These are phyloP conservation scores for Loris lydekkerianus DNA, from an alignment of 2,797 vertebrate species.

Conservation along the genomic window DNA sequence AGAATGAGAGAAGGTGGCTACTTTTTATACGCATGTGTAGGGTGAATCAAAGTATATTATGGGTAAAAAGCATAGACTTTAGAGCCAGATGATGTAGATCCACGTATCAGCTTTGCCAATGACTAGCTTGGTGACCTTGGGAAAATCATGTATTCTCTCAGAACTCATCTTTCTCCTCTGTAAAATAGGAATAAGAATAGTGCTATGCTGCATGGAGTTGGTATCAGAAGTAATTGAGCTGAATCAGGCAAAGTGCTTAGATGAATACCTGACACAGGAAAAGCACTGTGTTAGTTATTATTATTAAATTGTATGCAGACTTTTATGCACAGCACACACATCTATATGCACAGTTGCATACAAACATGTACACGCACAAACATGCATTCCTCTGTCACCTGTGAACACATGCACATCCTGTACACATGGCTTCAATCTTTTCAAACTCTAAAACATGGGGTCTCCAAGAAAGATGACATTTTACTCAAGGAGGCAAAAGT, in stretches of 20 bases:
- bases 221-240: conserved; percentile 21
- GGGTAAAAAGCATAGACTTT: not conserved
- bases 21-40: not conserved
- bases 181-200: not conserved
- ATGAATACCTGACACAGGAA: not conserved
- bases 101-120: not conserved
- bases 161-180: not conserved
- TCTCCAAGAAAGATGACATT: not conserved
- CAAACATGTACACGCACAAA: not conserved
- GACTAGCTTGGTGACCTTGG: not conserved
- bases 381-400: not conserved
- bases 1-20: not conserved
- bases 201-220: not conserved
- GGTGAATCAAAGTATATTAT: not conserved
- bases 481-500: not conserved
- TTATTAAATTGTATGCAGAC: not conserved
- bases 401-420: not conserved
- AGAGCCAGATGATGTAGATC: not conserved
- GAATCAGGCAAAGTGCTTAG: not conserved
- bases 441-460: not conserved
- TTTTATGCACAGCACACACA: not conserved
- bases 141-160: not conserved
- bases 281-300: not conserved
- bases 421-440: not conserved
- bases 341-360: not conserved